These are phyloP conservation scores for Pyrochroa serraticornis DNA, from an alignment of 2,888 invertebrate species.

Conservation along the genomic window DNA sequence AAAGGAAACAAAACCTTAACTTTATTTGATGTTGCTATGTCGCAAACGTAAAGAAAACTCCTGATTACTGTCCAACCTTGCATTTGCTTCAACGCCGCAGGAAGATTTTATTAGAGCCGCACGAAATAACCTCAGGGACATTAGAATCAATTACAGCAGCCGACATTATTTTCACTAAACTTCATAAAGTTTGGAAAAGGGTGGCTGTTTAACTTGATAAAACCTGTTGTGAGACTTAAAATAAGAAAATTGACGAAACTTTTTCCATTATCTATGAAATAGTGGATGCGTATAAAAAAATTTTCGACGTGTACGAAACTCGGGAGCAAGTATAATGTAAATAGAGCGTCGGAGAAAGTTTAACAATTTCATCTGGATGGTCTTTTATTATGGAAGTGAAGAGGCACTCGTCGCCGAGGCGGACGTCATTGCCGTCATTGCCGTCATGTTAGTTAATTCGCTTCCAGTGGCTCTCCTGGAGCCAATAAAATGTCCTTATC, in stretches of 20 bases:
- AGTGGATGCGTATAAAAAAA: conserved; percentile 7
- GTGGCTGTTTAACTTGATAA: too few species aligned
- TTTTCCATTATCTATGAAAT: conserved; percentile 22
- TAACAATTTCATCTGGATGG: neutral
- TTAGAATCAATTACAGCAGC: too few species aligned
- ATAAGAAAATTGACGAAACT: conserved; percentile 1
- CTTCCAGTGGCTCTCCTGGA: conserved; percentile 12
- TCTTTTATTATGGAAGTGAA: conserved; percentile 9
- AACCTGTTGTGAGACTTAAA: too few species aligned
- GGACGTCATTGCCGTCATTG: conserved; percentile 8
- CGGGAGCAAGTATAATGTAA: conserved; percentile 4
- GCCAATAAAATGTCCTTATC: conserved; percentile 29
- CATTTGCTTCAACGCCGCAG: too few species aligned
- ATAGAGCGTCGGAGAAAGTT: neutral
- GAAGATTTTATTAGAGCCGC: too few species aligned
- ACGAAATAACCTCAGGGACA: too few species aligned
- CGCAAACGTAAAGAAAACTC: too few species aligned
- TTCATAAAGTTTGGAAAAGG: too few species aligned
- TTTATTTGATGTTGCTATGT: too few species aligned
- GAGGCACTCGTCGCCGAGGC: conserved; percentile 4
- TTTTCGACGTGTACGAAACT: conserved; percentile 2
- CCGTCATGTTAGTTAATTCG: conserved; percentile 21
- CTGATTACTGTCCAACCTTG: too few species aligned
- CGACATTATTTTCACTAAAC: too few species aligned
- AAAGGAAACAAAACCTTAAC: too few species aligned